Conservation (phyloP, 2,113 vertebrate genomes). For the Colaptes auratus region DNA sequence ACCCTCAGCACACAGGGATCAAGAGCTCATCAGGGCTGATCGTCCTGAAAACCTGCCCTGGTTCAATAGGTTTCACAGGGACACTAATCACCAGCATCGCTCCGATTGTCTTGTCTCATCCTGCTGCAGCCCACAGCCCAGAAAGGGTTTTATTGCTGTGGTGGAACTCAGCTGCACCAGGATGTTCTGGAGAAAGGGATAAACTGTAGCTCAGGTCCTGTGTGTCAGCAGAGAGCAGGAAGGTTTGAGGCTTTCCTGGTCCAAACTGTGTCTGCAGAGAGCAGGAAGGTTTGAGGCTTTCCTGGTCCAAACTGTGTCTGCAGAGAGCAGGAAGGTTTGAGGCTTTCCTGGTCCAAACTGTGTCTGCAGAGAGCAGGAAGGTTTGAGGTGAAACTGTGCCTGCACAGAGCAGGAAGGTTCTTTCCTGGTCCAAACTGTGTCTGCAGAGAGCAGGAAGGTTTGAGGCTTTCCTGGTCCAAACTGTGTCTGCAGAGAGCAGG, state of each 20-base stretch:
- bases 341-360: not conserved
- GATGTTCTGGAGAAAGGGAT: not conserved
- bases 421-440: not conserved
- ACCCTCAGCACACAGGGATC: not conserved
- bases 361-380: not conserved
- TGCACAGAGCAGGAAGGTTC: not conserved
- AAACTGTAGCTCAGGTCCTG: accelerated
- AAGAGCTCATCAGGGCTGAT: accelerated
- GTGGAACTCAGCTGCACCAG: accelerated
- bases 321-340: accelerated
- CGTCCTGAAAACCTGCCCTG: not conserved
- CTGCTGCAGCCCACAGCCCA: not conserved
- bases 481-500: not conserved
- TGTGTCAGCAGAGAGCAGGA: not conserved
- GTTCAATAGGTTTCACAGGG: not conserved
- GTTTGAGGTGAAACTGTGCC: accelerated
- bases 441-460: not conserved
- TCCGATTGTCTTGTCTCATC: not conserved
- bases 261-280: not conserved
- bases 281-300: accelerated
- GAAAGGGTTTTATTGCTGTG: not conserved
- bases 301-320: not conserved
- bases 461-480: not conserved
- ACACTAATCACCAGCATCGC: not conserved
- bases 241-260: not conserved